Percentiles rank a stretch among this genome's conserved stretches.
These are phyloP conservation scores for Athalia cordata DNA, from an alignment of 2,888 invertebrate genomes.

Conservation along the genomic window DNA sequence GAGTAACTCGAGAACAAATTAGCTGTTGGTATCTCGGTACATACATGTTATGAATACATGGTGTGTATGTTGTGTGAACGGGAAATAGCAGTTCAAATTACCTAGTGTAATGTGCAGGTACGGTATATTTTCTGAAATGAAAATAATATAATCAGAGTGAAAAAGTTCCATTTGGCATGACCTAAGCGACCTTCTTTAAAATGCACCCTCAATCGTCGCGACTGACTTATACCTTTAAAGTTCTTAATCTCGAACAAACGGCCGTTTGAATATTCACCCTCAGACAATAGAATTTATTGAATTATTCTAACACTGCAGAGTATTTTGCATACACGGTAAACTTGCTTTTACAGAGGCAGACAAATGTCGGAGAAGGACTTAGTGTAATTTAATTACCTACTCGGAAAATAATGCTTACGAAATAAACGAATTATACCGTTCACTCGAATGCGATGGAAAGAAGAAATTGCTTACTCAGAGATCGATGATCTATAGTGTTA, in stretches of 20 bases:
- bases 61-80: not conserved
- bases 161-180: not conserved
- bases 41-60: not conserved
- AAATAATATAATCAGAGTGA: constrained; percentile 17
- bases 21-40: not conserved
- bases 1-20: constrained; percentile 16
- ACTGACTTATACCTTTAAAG: constrained; percentile 2
- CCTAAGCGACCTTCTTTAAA: constrained; percentile 28
- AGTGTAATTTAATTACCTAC: too few species aligned
- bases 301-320: constrained; percentile 30
- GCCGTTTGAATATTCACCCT: constrained; percentile 37
- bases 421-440: too few species aligned
- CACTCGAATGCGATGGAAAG: too few species aligned
- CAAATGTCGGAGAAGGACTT: not conserved
- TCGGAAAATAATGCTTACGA: too few species aligned
- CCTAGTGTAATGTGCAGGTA: not conserved
- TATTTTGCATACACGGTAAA: constrained; percentile 21
- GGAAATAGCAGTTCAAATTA: constrained; percentile 11
- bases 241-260: constrained; percentile 35
- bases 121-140: not conserved
- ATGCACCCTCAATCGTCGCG: constrained; percentile 29
- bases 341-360: not conserved
- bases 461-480: too few species aligned
- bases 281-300: constrained; percentile 11
- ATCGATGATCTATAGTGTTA: too few species aligned